A percentile compares a stretch with the other conserved stretches of the same genome.
Evolutionary conservation across 2,888 invertebrate species (phyloP).

Genomic region (Sinhomidia bicolor): DNA sequence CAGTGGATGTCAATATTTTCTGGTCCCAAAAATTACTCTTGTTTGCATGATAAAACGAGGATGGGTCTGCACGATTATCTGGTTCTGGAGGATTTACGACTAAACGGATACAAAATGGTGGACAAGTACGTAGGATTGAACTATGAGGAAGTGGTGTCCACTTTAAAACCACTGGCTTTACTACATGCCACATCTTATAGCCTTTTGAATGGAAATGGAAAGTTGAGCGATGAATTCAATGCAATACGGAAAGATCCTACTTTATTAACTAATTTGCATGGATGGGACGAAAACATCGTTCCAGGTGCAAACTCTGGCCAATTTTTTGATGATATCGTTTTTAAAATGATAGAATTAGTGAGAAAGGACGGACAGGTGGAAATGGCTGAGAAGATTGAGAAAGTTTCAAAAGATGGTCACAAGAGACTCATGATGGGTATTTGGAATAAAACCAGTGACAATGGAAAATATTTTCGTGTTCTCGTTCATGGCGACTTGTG

Average conservation of each 20-base stretch:
- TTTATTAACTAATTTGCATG: not conserved
- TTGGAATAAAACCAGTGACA: not conserved
- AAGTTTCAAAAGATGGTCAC: not conserved
- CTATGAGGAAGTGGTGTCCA: slow-evolving; percentile 60
- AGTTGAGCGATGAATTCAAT: not conserved
- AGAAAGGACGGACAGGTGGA: not conserved
- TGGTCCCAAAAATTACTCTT: not conserved
- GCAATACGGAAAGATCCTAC: not conserved
- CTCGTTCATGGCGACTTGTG: slow-evolving; percentile 77
- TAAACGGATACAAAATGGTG: slow-evolving; percentile 72
- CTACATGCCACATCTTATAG: slow-evolving; percentile 73
- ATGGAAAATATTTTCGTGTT: slow-evolving; percentile 67
- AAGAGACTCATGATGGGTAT: not conserved
- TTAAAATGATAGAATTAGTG: slow-evolving; percentile 8
- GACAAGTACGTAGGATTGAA: slow-evolving; percentile 68
- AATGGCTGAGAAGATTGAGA: not conserved
- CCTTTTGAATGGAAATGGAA: slow-evolving; percentile 39
- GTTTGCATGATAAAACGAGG: not conserved
- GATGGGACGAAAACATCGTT: not conserved
- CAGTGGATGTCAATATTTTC: not conserved
- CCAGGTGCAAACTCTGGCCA: not conserved
- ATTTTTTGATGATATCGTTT: not conserved
- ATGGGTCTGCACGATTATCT: not conserved
- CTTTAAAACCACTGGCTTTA: slow-evolving; percentile 59
- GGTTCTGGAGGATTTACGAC: slow-evolving; percentile 73